phyloP scores from a whole-genome alignment of 2,888 invertebrate species.

The Zele albiditarsus region DNA sequence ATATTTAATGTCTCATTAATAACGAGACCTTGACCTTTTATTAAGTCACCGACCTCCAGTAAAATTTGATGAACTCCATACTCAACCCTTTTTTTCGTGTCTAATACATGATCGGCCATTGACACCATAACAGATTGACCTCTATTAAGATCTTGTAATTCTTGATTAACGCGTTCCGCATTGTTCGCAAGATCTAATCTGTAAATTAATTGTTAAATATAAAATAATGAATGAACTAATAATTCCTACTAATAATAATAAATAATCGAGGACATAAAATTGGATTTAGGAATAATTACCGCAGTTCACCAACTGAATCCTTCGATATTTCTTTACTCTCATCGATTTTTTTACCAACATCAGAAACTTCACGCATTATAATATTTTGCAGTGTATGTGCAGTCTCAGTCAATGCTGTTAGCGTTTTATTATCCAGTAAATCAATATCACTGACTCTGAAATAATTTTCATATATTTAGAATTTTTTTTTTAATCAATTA shows the following conservation, averaged over 20 bases:
- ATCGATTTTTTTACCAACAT: constrained; percentile 76
- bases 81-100: constrained; percentile 88
- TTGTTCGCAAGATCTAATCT: constrained; percentile 64
- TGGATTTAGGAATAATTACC: constrained; percentile 66
- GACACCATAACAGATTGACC: constrained; percentile 86
- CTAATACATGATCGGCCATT: constrained; percentile 88
- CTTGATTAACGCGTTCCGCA: constrained; percentile 62
- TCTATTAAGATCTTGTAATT: constrained; percentile 77
- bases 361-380: constrained; percentile 71
- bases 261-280: not conserved
- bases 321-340: constrained; percentile 75
- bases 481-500: not conserved
- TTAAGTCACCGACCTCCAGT: constrained; percentile 81
- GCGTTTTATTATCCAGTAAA: constrained; percentile 78
- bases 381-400: constrained; percentile 73
- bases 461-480: not conserved
- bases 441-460: constrained; percentile 74
- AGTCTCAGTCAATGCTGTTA: constrained; percentile 76
- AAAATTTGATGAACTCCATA: constrained; percentile 89
- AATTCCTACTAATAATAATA: too few species aligned
- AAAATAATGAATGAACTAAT: not conserved
- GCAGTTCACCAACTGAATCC: constrained; percentile 77
- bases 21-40: constrained; percentile 79
- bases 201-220: constrained; percentile 1
- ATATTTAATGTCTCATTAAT: constrained; percentile 80